These are phyloP conservation scores for Geopemphigus sp. DNA, from an alignment of 1,140 invertebrate species.

Conservation along the genomic window DNA sequence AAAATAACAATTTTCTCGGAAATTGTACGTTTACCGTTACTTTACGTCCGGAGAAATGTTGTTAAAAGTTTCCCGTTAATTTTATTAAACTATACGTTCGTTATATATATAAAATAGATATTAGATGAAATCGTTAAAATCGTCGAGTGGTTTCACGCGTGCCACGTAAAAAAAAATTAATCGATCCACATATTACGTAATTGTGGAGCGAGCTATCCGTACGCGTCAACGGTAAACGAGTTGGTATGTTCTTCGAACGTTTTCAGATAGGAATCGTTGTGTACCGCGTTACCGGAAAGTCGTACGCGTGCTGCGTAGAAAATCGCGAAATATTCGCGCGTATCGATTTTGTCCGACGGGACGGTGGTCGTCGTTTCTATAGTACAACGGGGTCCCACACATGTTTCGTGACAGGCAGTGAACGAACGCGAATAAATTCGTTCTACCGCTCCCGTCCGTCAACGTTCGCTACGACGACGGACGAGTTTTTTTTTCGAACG, in stretches of 20 bases:
- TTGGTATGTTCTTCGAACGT: neutral
- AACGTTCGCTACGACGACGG: no score
- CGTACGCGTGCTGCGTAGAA: no score
- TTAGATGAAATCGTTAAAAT: neutral
- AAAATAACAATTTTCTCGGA: constrained; percentile 10
- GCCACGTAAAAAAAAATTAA: constrained; percentile 15
- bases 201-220: neutral
- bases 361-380: no score
- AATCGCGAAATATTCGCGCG: no score
- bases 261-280: no score
- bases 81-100: neutral
- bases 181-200: constrained; percentile 12
- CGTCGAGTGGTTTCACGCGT: constrained; percentile 22
- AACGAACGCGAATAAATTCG: no score
- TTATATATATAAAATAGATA: neutral
- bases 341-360: no score
- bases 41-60: neutral
- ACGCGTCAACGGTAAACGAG: neutral
- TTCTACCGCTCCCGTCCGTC: no score
- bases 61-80: neutral
- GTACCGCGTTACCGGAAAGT: no score
- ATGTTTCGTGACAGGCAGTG: no score
- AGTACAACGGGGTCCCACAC: no score
- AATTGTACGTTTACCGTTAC: constrained; percentile 10
- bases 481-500: no score